phyloP scores from a whole-genome alignment of 2,797 vertebrate species.

The Geotrypetes seraphini region DNA sequence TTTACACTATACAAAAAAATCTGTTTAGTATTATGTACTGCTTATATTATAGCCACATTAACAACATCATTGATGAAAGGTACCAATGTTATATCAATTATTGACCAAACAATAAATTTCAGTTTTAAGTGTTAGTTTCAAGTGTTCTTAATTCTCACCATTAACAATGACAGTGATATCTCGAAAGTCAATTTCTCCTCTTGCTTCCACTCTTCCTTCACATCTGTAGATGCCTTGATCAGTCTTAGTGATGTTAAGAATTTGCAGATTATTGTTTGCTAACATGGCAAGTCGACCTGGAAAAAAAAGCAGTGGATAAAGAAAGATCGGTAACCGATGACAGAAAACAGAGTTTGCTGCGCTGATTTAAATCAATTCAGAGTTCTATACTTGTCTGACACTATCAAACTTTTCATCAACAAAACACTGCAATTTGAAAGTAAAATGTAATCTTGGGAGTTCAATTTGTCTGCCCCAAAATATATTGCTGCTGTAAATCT shows the following conservation, averaged over 20 bases:
- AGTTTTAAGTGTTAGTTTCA: too few species aligned
- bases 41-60: too few species aligned
- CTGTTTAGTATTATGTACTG: too few species aligned
- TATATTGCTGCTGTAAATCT: background rate
- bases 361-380: background rate
- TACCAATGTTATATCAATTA: too few species aligned
- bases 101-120: too few species aligned
- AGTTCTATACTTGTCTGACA: constrained; percentile 11
- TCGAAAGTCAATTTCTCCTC: constrained; percentile 93
- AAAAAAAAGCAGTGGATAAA: constrained; percentile 22
- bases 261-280: constrained; percentile 89
- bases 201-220: constrained; percentile 91
- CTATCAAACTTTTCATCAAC: constrained; percentile 10
- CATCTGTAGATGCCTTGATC: constrained; percentile 95
- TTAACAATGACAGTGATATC: constrained; percentile 92
- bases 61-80: too few species aligned
- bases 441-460: constrained; percentile 36
- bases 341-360: background rate
- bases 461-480: background rate
- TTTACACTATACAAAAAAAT: too few species aligned
- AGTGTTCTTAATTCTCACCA: constrained; percentile 80
- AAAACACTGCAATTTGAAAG: constrained; percentile 33
- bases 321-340: constrained; percentile 14
- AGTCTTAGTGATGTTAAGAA: constrained; percentile 84
- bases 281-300: constrained; percentile 79